Percentiles rank a stretch among this genome's conserved stretches.
Evolutionary conservation across 1,140 invertebrate species (phyloP).

Genomic region (Liolophura sinensis): DNA sequence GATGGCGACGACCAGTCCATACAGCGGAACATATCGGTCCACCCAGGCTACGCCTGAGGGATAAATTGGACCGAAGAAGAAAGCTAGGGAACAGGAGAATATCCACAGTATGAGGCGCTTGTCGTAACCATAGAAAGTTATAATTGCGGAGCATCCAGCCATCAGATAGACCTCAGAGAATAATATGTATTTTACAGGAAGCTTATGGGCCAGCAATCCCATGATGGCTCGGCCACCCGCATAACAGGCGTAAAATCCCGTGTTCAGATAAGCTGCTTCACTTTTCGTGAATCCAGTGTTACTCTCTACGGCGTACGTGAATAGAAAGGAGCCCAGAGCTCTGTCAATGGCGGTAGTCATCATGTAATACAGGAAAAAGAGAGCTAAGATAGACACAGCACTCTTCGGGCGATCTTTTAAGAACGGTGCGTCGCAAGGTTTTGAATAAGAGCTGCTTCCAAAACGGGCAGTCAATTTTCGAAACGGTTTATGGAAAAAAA

Average conservation of each 20-base stretch:
- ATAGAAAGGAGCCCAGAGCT: constrained; percentile 26
- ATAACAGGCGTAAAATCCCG: constrained; percentile 15
- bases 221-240: constrained; percentile 10
- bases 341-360: constrained; percentile 24
- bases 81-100: too few relatives aligned
- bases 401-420: constrained; percentile 4
- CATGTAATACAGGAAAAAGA: constrained; percentile 17
- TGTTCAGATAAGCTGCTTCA: constrained; percentile 20
- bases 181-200: background rate
- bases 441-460: constrained; percentile 11
- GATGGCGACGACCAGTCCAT: too few relatives aligned
- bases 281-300: constrained; percentile 11
- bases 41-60: too few relatives aligned
- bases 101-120: too few relatives aligned
- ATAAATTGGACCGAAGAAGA: too few relatives aligned
- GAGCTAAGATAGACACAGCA: constrained; percentile 18
- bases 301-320: constrained; percentile 17
- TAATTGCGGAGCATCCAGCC: too few relatives aligned
- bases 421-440: constrained; percentile 10
- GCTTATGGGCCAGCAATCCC: constrained; percentile 10
- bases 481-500: constrained; percentile 1
- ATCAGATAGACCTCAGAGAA: too few relatives aligned
- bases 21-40: too few relatives aligned
- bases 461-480: background rate
- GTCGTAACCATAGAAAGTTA: too few relatives aligned